Conservation (phyloP, 2,113 vertebrate genomes). For the Limnothrissa miodon region DNA sequence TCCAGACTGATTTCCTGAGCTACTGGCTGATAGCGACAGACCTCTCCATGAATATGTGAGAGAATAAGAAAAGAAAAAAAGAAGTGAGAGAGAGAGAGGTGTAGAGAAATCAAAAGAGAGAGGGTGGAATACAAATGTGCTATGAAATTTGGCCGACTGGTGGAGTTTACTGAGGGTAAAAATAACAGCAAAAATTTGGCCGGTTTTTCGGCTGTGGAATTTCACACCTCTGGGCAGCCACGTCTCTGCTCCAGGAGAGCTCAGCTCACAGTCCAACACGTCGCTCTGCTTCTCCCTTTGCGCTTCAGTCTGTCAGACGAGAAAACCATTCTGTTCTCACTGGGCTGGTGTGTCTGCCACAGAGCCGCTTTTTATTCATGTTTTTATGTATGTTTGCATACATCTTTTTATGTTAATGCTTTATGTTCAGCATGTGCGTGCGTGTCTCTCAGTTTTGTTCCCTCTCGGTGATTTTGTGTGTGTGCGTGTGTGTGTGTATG, state of each 20-base stretch:
- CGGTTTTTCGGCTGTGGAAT: neutral
- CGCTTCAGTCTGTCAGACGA: neutral
- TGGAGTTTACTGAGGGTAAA: neutral
- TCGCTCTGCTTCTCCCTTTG: neutral
- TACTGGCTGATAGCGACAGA: slow-evolving; percentile 1
- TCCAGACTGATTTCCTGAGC: slow-evolving; percentile 30
- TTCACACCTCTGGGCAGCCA: slow-evolving; percentile 13
- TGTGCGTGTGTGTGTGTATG: neutral
- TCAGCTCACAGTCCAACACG: neutral
- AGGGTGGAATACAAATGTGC: slow-evolving; percentile 6
- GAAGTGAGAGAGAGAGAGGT: neutral
- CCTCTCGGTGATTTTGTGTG: neutral
- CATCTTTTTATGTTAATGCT: neutral
- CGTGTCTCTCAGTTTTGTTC: neutral
- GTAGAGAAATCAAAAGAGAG: neutral
- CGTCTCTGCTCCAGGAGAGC: neutral
- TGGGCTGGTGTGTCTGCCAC: neutral
- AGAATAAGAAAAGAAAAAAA: neutral
- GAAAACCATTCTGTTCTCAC: neutral
- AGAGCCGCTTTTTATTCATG: neutral
- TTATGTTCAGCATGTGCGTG: neutral
- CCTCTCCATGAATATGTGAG: neutral
- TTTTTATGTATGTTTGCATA: neutral
- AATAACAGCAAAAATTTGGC: slow-evolving; percentile 12
- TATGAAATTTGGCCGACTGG: neutral